These are phyloP conservation scores for Morinoia aosen DNA, from an alignment of 2,888 invertebrate species.

Conservation along the genomic window DNA sequence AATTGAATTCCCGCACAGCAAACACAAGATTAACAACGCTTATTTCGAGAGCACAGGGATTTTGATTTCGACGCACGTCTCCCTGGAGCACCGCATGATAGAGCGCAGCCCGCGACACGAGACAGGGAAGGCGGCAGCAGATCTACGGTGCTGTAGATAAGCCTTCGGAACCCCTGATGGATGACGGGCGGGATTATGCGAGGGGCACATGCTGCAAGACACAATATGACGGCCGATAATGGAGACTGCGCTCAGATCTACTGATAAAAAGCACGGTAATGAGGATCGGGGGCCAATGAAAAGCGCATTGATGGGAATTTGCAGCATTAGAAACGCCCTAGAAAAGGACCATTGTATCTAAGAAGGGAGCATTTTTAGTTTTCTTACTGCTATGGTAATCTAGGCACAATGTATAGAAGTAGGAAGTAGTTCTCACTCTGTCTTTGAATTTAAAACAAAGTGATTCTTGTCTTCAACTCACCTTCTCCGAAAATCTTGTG, in stretches of 20 bases:
- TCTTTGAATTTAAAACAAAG: too few relatives aligned
- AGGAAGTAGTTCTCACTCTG: too few relatives aligned
- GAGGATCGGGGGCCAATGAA: neutral
- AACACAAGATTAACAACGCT: neutral
- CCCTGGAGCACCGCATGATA: neutral
- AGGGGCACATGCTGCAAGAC: neutral
- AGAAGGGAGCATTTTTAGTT: too few relatives aligned
- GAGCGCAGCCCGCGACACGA: neutral
- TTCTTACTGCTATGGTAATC: neutral
- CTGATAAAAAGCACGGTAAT: neutral
- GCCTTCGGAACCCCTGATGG: conserved; percentile 10
- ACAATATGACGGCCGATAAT: neutral
- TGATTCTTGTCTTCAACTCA: too few relatives aligned
- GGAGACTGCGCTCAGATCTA: neutral
- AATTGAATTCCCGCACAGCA: neutral
- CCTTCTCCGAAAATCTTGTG: too few relatives aligned
- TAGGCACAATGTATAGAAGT: neutral
- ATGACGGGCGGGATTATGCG: neutral
- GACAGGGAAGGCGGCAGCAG: neutral
- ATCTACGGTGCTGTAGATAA: neutral
- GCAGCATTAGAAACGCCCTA: neutral
- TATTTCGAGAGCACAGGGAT: neutral
- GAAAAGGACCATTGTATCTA: neutral
- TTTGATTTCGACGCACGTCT: neutral
- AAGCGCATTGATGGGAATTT: neutral